A percentile compares a stretch with the other conserved stretches of the same genome.
phyloP scores from a whole-genome alignment of 2,113 vertebrate genomes.

The Junco hyemalis region DNA sequence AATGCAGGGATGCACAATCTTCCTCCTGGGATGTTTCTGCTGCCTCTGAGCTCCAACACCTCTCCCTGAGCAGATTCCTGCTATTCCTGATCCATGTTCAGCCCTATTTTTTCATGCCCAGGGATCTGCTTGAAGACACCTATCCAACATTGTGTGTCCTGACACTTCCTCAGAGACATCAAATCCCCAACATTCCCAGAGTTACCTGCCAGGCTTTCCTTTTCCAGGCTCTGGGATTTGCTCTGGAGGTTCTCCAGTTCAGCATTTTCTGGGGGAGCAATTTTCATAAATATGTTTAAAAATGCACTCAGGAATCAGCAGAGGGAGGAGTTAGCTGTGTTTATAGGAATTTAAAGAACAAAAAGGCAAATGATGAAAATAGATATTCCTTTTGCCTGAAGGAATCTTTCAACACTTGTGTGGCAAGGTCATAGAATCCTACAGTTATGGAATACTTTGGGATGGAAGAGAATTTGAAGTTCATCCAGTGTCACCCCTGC shows the following conservation, averaged over 20 bases:
- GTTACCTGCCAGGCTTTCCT: background rate
- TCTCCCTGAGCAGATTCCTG: background rate
- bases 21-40: slow-evolving; percentile 16
- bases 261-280: background rate
- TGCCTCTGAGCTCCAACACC: background rate
- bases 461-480: background rate
- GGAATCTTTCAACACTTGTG: background rate
- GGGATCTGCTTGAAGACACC: background rate
- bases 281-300: background rate
- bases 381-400: background rate
- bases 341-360: background rate
- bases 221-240: background rate
- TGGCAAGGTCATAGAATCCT: background rate
- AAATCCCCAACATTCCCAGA: background rate
- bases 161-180: background rate
- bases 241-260: background rate
- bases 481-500: background rate
- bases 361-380: background rate
- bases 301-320: background rate
- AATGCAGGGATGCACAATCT: background rate
- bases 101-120: background rate
- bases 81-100: background rate
- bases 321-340: background rate
- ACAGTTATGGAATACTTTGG: background rate
- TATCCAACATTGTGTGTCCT: background rate